These are phyloP conservation scores for Tetramorium alpestre DNA, from an alignment of 1,140 invertebrate species.

Conservation along the genomic window DNA sequence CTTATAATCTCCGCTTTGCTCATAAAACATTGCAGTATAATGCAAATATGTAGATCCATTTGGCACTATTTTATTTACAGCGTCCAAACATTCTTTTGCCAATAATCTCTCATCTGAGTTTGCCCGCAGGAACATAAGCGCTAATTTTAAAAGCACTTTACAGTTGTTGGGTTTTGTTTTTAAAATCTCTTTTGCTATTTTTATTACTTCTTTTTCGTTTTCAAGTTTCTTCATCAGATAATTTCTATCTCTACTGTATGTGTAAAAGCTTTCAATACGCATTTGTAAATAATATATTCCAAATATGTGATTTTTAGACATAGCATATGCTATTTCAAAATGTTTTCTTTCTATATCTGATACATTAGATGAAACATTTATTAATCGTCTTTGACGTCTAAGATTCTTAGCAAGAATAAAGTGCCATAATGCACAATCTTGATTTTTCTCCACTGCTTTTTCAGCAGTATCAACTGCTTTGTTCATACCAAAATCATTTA, in stretches of 20 bases:
- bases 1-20: neutral
- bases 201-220: neutral
- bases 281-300: slow-evolving; percentile 34
- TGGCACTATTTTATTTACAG: neutral
- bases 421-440: slow-evolving; percentile 41
- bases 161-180: neutral
- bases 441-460: slow-evolving; percentile 18
- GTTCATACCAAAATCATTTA: slow-evolving; percentile 3
- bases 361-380: neutral
- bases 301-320: neutral
- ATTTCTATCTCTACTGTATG: neutral
- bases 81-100: slow-evolving; percentile 13
- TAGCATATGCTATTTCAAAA: slow-evolving; percentile 41
- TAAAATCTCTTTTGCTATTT: neutral
- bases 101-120: neutral
- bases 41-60: neutral
- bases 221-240: neutral
- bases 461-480: neutral
- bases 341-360: neutral
- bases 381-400: slow-evolving; percentile 24
- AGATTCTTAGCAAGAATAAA: slow-evolving; percentile 43
- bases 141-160: neutral
- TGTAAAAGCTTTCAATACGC: neutral
- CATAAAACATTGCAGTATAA: slow-evolving; percentile 13
- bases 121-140: neutral